Percentiles rank a stretch among this genome's conserved stretches.
Conservation (phyloP, 92 coral and sea anemone genomes). For the Phenganax marumi region DNA sequence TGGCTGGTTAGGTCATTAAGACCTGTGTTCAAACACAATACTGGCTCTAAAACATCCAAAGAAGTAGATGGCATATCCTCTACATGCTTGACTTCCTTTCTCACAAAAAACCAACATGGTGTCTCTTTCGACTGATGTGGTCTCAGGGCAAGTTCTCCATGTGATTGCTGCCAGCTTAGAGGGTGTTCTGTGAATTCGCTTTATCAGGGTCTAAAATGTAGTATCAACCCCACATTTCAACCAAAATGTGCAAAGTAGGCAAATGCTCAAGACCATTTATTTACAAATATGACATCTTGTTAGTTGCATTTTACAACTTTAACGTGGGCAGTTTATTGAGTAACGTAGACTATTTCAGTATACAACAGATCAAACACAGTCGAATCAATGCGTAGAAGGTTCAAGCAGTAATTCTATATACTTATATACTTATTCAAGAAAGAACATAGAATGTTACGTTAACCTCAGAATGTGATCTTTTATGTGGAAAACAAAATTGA, state of each 20-base stretch:
- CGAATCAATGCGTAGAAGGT: not conserved
- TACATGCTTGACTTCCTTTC: not conserved
- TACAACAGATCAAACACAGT: not conserved
- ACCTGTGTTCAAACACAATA: not conserved
- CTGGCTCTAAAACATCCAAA: not conserved
- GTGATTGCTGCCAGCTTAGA: slow-evolving; percentile 3
- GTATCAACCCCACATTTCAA: not conserved
- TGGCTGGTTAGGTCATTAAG: not conserved
- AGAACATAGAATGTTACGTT: not conserved
- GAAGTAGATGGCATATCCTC: not conserved
- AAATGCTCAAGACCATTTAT: not conserved
- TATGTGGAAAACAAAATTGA: not conserved
- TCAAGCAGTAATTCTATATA: not conserved
- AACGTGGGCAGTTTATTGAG: slow-evolving; percentile 1
- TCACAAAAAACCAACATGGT: slow-evolving; percentile 3
- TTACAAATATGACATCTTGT: not conserved
- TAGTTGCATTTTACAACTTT: not conserved
- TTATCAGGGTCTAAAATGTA: slow-evolving; percentile 12
- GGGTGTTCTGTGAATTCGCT: slow-evolving; percentile 16
- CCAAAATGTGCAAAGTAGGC: not conserved
- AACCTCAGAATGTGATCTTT: not conserved
- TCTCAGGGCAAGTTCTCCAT: slow-evolving; percentile 21
- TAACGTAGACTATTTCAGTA: no score
- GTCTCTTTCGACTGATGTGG: slow-evolving; percentile 5
- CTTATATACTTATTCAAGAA: not conserved